phyloP scores from a whole-genome alignment of 35 echinoderm and acorn worm genomes.

The Hemicentrotus pulcherrimus region DNA sequence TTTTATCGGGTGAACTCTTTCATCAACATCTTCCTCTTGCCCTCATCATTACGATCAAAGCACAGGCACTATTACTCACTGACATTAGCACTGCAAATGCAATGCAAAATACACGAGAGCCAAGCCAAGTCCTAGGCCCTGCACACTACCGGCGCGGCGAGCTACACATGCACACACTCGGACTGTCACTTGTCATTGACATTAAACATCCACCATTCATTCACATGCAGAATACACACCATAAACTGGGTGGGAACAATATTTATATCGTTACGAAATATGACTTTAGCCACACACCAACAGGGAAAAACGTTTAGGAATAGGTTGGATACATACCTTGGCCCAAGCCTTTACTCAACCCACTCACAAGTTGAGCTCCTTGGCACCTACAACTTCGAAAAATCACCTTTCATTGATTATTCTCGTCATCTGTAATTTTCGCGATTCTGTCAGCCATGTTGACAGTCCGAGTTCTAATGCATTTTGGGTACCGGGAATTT shows the following conservation, averaged over 20 bases:
- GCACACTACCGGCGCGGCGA: too few species aligned
- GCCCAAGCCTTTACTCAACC: conserved; percentile 50
- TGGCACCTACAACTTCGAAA: conserved; percentile 39
- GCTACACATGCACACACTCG: neutral
- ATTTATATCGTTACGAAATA: neutral
- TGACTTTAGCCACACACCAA: neutral
- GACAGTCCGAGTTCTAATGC: conserved; percentile 42
- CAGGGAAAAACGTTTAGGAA: neutral
- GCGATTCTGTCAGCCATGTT: conserved; percentile 52
- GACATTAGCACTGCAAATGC: neutral
- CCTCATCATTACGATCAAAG: too few species aligned
- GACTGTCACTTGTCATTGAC: neutral
- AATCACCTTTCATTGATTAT: conserved; percentile 41
- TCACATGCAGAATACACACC: neutral
- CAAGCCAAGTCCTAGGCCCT: too few species aligned
- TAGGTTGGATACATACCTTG: conserved; percentile 22
- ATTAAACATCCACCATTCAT: conserved; percentile 10
- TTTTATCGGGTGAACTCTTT: too few species aligned
- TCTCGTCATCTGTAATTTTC: conserved; percentile 54
- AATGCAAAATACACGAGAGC: neutral
- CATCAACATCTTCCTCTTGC: too few species aligned
- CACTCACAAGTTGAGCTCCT: conserved; percentile 45
- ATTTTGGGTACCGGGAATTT: conserved; percentile 53
- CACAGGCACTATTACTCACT: neutral
- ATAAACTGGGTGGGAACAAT: conserved; percentile 47